phyloP scores from a whole-genome alignment of 2,113 vertebrate genomes.

The Tenebrosternarchus preto region DNA sequence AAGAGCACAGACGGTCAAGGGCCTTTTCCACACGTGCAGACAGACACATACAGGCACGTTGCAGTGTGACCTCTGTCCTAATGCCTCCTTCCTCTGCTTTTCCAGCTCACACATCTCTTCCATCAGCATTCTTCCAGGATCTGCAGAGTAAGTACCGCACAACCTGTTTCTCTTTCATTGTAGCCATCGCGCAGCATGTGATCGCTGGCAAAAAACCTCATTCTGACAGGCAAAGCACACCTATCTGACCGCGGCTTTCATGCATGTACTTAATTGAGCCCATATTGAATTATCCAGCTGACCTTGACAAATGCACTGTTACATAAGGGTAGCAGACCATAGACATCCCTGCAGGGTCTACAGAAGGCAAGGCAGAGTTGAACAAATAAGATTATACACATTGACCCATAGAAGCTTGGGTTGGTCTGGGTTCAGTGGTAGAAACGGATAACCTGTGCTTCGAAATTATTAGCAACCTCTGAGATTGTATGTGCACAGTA shows the following conservation, averaged over 20 bases:
- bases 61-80: slow-evolving; percentile 54
- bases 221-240: background rate
- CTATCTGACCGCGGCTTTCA: background rate
- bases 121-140: slow-evolving; percentile 89
- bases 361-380: background rate
- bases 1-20: slow-evolving; percentile 6
- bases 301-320: slow-evolving; percentile 10
- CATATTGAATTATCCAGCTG: background rate
- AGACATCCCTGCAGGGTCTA: slow-evolving; percentile 23
- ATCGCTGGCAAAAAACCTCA: background rate
- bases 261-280: background rate
- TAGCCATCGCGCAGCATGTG: background rate
- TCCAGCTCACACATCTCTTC: slow-evolving; percentile 87
- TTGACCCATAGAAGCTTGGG: slow-evolving; percentile 34
- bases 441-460: background rate
- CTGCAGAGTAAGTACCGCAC: slow-evolving; percentile 86
- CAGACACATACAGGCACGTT: background rate
- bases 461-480: background rate
- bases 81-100: slow-evolving; percentile 64
- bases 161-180: background rate
- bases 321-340: background rate
- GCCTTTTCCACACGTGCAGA: slow-evolving; percentile 13
- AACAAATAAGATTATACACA: slow-evolving; percentile 31
- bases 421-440: background rate
- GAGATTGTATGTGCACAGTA: background rate